Evolutionary conservation across 2,888 invertebrate species (phyloP), one percentile per base, ranked within the genome.

Genomic region (Ditula angustiorana): DNA sequence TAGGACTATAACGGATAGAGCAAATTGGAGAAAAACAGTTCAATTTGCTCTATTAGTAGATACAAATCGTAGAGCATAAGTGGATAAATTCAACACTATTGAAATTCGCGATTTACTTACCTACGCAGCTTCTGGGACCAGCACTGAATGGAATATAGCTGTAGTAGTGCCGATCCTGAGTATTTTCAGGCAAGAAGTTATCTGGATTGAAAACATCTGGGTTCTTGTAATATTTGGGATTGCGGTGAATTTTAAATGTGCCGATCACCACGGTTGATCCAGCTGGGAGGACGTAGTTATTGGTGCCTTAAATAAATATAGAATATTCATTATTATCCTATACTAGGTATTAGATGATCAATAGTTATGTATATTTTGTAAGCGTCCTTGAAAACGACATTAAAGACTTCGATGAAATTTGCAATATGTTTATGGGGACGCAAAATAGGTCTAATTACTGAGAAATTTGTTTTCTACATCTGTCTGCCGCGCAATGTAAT

Each of bases 141-240:
- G 96, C 96, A 67, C 96, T 96, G 91, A 97, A 97, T 0, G 96
- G 96, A 59, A 97, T 95, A 77, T 95, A 96, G 67, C 96, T 95
- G 81, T 97, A 97, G 79, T 96, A 96, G 74, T 97, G 96, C 56
- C 96, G 93, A 71, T 95, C 95, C 28, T 95, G 94, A 21, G 95
- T 95, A 61, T 95, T 95, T 78, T 96, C 96, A 0, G 96, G 96
- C 30, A 96, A 83, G 93, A 96, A 96, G 80, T 96, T 96, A 77
- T 96, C 96, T 0, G 96, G 96, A 80, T 97, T 93, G 84, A 96
- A 97, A 67, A 93, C 94, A 1, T 95, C 92, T 0, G 96, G 96
- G 70, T 96, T 94, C 57, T 95, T 94, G 78, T 95, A 96, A 78
- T 95, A 93, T 67, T 95, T 92, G 0, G 94, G 86, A 63, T 94